phyloP scores from a whole-genome alignment of 1,140 invertebrate species.

The Holcopasites calliopsidis region DNA sequence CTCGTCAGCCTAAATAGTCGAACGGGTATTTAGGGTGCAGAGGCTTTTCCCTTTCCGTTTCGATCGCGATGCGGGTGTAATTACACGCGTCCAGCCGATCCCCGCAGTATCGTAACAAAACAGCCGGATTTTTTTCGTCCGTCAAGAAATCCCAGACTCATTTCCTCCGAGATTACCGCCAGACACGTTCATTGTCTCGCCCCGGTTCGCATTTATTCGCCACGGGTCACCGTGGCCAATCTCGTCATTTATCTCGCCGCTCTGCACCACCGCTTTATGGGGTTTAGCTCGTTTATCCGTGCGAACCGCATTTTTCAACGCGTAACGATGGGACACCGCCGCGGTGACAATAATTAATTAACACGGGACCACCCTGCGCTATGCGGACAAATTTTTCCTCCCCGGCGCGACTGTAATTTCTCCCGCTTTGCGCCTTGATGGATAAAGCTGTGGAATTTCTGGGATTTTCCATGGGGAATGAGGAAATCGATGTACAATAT shows the following conservation, averaged over 20 bases:
- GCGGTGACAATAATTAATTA: slow-evolving; percentile 23
- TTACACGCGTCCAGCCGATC: slow-evolving; percentile 29
- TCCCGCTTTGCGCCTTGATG: not conserved
- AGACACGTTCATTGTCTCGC: slow-evolving; percentile 30
- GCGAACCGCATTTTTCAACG: slow-evolving; percentile 14
- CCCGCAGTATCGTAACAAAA: not conserved
- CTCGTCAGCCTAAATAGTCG: too few relatives aligned
- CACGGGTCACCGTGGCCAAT: slow-evolving; percentile 5
- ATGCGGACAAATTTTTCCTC: not conserved
- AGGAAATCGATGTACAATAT: too few relatives aligned
- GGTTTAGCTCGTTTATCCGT: not conserved
- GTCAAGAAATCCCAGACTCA: slow-evolving; percentile 21
- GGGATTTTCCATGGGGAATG: too few relatives aligned
- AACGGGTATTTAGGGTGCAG: too few relatives aligned
- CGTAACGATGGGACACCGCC: not conserved
- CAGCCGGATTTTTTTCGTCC: slow-evolving; percentile 4
- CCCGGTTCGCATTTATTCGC: slow-evolving; percentile 17
- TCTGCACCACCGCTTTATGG: not conserved
- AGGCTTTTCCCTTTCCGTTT: not conserved
- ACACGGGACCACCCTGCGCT: not conserved
- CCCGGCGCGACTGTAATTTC: not conserved
- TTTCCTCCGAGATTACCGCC: slow-evolving; percentile 39
- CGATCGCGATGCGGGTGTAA: slow-evolving; percentile 18
- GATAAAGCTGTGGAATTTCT: too few relatives aligned
- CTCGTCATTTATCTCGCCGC: slow-evolving; percentile 12